Conservation (phyloP, 64 coral and sea anemone species). For the Exaiptasia diaphana region DNA sequence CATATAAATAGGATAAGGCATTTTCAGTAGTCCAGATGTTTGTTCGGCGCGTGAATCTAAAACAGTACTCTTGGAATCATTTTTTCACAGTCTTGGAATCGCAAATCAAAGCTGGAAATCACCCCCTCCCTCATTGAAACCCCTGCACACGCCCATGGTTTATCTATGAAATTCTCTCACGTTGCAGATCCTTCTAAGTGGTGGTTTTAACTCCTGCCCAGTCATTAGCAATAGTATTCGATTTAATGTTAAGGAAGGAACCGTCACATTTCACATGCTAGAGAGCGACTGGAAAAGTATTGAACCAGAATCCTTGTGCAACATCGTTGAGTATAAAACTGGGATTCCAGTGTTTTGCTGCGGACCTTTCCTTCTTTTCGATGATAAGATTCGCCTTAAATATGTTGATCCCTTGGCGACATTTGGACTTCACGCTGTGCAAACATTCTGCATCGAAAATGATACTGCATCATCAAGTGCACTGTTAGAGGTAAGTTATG, state of each 20-base stretch:
- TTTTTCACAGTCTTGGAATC: too few relatives aligned
- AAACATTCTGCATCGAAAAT: background rate
- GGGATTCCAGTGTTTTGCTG: background rate
- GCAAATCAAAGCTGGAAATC: too few relatives aligned
- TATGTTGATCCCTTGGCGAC: constrained; percentile 11
- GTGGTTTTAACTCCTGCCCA: background rate
- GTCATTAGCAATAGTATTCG: constrained; percentile 34
- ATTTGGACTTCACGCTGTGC: constrained; percentile 23
- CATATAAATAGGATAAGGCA: too few relatives aligned
- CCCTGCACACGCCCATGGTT: too few relatives aligned
- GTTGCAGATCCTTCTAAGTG: constrained; percentile 18
- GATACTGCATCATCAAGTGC: background rate
- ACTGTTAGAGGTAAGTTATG: background rate
- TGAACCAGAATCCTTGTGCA: background rate
- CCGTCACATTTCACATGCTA: constrained; percentile 31
- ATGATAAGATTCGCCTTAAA: background rate
- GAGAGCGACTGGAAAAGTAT: constrained; percentile 40
- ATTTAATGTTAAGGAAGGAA: constrained; percentile 1
- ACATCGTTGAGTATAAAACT: background rate
- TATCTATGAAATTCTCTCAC: background rate
- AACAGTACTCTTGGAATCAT: too few relatives aligned
- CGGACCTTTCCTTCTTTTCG: background rate
- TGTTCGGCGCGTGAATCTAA: too few relatives aligned
- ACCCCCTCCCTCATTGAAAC: too few relatives aligned
- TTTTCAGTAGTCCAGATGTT: too few relatives aligned